Evolutionary conservation across 1,140 invertebrate species (phyloP).

Genomic region (Papilio glaucus): DNA sequence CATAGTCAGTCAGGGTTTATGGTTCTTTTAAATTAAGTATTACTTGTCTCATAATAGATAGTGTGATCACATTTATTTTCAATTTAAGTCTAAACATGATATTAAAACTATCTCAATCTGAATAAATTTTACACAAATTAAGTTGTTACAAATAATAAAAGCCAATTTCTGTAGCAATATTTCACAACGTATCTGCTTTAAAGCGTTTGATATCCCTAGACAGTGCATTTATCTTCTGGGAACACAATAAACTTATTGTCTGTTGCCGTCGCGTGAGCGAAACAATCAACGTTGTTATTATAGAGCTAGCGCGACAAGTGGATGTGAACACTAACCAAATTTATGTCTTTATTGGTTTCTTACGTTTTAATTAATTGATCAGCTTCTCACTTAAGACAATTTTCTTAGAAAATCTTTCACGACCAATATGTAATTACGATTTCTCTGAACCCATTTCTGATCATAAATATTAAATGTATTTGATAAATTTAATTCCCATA

Average conservation of each 20-base stretch:
- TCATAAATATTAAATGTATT: no score
- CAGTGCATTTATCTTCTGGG: slow-evolving; percentile 27
- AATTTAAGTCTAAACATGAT: no score
- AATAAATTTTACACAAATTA: not conserved
- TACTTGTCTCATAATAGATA: no score
- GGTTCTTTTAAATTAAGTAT: no score
- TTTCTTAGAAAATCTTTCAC: no score
- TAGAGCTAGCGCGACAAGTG: not conserved
- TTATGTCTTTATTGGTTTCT: slow-evolving; percentile 3
- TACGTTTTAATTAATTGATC: not conserved
- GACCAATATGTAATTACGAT: no score
- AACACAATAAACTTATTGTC: slow-evolving; percentile 11
- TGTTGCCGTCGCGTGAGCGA: slow-evolving; percentile 11
- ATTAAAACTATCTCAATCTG: not conserved
- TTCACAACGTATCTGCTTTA: slow-evolving; percentile 14
- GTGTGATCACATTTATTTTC: no score
- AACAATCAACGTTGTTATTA: slow-evolving; percentile 14
- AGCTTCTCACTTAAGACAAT: no score
- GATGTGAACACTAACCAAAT: slow-evolving; percentile 7
- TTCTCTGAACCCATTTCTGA: no score
- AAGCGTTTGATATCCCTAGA: slow-evolving; percentile 23
- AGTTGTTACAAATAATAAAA: not conserved
- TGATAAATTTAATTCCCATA: no score
- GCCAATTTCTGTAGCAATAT: slow-evolving; percentile 11
- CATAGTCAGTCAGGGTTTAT: no score